Evolutionary conservation across 2,888 invertebrate genomes (phyloP).

Genomic region (Pachymerium ferrugineum): DNA sequence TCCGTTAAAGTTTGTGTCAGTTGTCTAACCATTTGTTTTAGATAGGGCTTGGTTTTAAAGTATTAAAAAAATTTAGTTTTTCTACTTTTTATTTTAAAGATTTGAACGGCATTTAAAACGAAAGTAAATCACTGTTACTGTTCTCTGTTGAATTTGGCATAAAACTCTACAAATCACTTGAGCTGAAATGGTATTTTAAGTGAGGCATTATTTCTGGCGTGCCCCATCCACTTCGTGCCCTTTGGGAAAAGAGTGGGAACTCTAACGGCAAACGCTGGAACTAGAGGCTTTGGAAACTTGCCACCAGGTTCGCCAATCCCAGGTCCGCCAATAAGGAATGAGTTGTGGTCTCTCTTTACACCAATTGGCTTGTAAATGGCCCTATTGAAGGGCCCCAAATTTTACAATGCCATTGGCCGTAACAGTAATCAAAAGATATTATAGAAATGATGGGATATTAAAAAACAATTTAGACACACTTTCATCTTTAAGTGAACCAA

Average conservation of each 20-base stretch:
- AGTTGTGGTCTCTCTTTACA: neutral
- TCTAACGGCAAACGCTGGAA: neutral
- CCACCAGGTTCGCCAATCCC: neutral
- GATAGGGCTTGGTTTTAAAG: neutral
- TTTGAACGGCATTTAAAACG: too few relatives aligned
- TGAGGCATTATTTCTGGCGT: neutral
- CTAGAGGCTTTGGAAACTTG: neutral
- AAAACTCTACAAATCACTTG: neutral
- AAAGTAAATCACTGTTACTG: too few relatives aligned
- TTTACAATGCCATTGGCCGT: neutral
- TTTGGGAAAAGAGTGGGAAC: neutral
- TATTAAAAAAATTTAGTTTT: too few relatives aligned
- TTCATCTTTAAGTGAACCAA: too few relatives aligned
- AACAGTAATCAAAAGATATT: too few relatives aligned
- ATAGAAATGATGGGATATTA: too few relatives aligned
- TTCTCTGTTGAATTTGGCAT: neutral
- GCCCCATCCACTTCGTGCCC: neutral
- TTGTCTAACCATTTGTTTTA: too few relatives aligned
- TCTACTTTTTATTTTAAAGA: too few relatives aligned
- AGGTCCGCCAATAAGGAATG: neutral
- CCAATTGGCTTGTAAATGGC: constrained; percentile 20
- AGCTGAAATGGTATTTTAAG: neutral
- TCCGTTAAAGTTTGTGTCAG: too few relatives aligned
- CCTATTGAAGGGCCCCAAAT: neutral
- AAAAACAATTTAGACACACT: too few relatives aligned